Conservation (phyloP, 2,113 vertebrate genomes). For the Leptobrachium ailaonicum region DNA sequence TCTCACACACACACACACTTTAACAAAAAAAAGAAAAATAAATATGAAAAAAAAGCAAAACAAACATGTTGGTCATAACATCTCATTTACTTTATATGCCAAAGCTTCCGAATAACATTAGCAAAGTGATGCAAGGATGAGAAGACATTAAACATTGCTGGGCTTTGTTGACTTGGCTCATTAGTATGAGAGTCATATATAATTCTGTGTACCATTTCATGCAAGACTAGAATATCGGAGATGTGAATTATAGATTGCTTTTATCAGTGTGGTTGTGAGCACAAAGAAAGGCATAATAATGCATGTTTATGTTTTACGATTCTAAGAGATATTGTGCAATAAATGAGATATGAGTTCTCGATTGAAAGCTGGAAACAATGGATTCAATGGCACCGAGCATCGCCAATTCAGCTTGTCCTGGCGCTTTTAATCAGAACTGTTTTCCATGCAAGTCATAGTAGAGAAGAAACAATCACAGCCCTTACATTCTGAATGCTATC, state of each 20-base stretch:
- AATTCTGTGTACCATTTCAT: slow-evolving; percentile 53
- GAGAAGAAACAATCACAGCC: slow-evolving; percentile 61
- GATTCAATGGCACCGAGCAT: slow-evolving; percentile 54
- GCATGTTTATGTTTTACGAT: slow-evolving; percentile 48
- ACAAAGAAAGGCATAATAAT: slow-evolving; percentile 40
- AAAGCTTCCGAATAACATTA: slow-evolving; percentile 55
- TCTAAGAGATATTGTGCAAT: neutral
- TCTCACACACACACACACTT: too few relatives aligned
- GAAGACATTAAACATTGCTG: slow-evolving; percentile 55
- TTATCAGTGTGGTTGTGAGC: slow-evolving; percentile 49
- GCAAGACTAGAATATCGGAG: slow-evolving; percentile 49
- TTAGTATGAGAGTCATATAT: slow-evolving; percentile 55
- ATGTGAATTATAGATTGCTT: slow-evolving; percentile 55
- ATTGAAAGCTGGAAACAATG: slow-evolving; percentile 44
- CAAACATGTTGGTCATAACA: slow-evolving; percentile 5
- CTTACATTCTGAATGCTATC: slow-evolving; percentile 59
- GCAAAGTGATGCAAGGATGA: slow-evolving; percentile 47
- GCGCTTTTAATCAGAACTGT: slow-evolving; percentile 51
- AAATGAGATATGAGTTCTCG: slow-evolving; percentile 44
- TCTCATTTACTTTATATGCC: slow-evolving; percentile 50
- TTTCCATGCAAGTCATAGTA: slow-evolving; percentile 41
- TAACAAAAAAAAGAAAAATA: too few relatives aligned
- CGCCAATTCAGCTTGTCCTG: slow-evolving; percentile 53
- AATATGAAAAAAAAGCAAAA: too few relatives aligned
- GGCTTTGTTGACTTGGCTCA: slow-evolving; percentile 50